A percentile compares a stretch with the other conserved stretches of the same genome.
Conservation (phyloP, 64 coral and sea anemone genomes). For the Orbicella faveolata region DNA sequence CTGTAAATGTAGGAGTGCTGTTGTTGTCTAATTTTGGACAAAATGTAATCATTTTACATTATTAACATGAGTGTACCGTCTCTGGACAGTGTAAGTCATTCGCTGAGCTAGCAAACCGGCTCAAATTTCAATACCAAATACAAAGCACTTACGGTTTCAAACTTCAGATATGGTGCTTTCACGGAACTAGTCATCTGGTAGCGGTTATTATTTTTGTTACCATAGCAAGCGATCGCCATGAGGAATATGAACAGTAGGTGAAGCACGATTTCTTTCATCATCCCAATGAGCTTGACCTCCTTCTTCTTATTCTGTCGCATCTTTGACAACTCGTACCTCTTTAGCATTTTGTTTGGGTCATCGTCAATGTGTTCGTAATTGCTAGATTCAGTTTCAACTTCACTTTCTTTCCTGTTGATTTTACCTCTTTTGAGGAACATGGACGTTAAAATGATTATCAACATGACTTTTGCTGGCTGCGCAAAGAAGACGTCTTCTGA, state of each 20-base stretch:
- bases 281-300: neutral
- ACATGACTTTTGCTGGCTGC: slow-evolving; percentile 19
- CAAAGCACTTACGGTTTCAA: neutral
- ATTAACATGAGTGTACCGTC: too few species aligned
- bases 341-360: neutral
- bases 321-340: neutral
- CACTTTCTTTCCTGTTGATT: neutral
- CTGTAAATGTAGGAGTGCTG: too few species aligned
- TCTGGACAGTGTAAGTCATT: too few species aligned
- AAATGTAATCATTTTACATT: too few species aligned
- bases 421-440: neutral
- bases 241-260: neutral
- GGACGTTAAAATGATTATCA: neutral
- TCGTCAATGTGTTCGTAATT: neutral
- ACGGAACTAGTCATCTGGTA: neutral
- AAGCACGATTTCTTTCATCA: neutral
- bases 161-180: neutral
- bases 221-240: neutral
- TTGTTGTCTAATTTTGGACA: too few species aligned
- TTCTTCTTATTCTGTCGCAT: neutral
- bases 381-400: neutral
- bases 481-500: slow-evolving; percentile 28
- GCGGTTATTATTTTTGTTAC: slow-evolving; percentile 10
- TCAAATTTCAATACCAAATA: neutral
- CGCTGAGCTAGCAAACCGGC: neutral